These are phyloP conservation scores for Crocallis elinguaria DNA, from an alignment of 2,888 invertebrate species.

Conservation along the genomic window DNA sequence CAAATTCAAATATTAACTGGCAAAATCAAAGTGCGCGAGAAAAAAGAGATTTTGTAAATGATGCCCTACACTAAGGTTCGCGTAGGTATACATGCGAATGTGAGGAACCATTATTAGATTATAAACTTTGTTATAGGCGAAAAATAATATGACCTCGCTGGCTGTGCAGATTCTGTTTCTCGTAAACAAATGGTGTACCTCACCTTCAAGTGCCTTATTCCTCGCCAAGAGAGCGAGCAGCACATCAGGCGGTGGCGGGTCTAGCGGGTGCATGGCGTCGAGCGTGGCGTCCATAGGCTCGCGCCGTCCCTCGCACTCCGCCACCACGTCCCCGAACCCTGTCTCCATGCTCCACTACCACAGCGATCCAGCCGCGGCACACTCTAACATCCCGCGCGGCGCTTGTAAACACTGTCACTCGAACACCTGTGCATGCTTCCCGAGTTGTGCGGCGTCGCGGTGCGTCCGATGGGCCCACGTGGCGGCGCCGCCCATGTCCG, in stretches of 20 bases:
- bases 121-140: too few species aligned
- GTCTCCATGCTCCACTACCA: constrained; percentile 63
- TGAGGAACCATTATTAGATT: too few species aligned
- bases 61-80: too few species aligned
- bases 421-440: constrained; percentile 59
- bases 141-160: too few species aligned
- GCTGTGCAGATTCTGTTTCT: not conserved
- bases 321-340: constrained; percentile 60
- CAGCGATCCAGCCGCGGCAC: constrained; percentile 53
- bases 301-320: constrained; percentile 61
- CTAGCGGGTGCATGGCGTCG: constrained; percentile 71
- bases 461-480: constrained; percentile 63
- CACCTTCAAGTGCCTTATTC: constrained; percentile 96
- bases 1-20: too few species aligned
- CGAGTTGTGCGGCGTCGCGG: constrained; percentile 44
- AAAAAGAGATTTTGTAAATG: too few species aligned
- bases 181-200: constrained; percentile 45
- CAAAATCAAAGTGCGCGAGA: too few species aligned
- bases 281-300: constrained; percentile 63
- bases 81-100: too few species aligned
- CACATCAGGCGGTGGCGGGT: constrained; percentile 92
- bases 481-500: constrained; percentile 80
- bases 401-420: constrained; percentile 44
- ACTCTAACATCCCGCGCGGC: constrained; percentile 57
- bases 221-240: constrained; percentile 92